phyloP scores from a whole-genome alignment of 2,797 vertebrate species.

The Semotilus atromaculatus region DNA sequence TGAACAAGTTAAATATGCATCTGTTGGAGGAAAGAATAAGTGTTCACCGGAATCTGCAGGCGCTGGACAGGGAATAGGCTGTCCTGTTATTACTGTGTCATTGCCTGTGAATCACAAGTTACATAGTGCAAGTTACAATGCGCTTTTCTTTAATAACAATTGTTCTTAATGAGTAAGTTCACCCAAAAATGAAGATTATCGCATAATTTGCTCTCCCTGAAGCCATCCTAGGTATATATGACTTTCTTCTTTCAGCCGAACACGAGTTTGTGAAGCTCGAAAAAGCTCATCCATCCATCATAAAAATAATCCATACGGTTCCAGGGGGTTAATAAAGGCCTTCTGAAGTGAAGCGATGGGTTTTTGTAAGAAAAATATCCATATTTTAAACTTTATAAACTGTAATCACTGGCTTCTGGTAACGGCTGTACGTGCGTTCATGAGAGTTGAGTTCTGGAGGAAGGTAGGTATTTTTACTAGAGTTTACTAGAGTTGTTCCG shows the following conservation, averaged over 20 bases:
- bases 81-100: constrained; percentile 69
- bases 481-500: no score
- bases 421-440: no score
- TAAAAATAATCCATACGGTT: no score
- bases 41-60: constrained; percentile 62
- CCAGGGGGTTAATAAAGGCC: no score
- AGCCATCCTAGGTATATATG: background rate
- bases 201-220: background rate
- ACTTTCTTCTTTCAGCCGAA: background rate
- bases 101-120: constrained; percentile 68
- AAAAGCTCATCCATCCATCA: background rate
- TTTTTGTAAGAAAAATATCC: no score
- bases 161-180: background rate
- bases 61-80: constrained; percentile 67
- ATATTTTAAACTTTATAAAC: no score
- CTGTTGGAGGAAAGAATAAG: background rate
- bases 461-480: no score
- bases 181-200: background rate
- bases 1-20: background rate
- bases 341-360: no score
- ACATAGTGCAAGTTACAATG: background rate
- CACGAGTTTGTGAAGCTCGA: background rate
- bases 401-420: no score
- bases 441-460: no score
- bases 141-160: background rate